Conservation (phyloP, 1,140 invertebrate species). For the Dryas iulia region DNA sequence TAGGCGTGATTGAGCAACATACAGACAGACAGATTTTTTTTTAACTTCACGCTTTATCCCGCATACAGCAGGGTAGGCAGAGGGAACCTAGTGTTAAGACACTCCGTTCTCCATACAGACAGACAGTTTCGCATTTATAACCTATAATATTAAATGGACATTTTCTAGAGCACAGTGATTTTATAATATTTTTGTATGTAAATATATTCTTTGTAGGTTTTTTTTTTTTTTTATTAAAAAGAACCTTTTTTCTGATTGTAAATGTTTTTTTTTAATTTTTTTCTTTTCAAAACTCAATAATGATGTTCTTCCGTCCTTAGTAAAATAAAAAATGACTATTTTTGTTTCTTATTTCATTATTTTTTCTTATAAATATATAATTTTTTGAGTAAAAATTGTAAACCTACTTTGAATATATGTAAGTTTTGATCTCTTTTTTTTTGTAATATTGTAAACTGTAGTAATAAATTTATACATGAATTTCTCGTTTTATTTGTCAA, state of each 20-base stretch:
- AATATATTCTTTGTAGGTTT: not conserved
- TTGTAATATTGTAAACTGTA: not conserved
- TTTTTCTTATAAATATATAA: not conserved
- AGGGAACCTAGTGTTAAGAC: no score
- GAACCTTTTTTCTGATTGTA: no score
- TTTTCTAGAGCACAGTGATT: not conserved
- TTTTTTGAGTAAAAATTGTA: not conserved
- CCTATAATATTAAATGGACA: no score
- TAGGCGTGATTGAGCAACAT: no score
- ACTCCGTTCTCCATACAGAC: no score
- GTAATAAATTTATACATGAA: no score
- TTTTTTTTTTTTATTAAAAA: not conserved
- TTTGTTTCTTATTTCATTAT: not conserved
- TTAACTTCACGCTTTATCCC: no score
- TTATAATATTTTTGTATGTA: not conserved
- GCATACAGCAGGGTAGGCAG: no score
- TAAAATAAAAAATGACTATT: no score
- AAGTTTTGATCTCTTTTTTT: not conserved
- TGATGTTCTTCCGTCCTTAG: not conserved
- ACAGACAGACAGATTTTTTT: no score
- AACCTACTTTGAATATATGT: not conserved
- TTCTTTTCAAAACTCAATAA: not conserved
- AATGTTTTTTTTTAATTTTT: not conserved
- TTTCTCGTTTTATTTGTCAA: no score
- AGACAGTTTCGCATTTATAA: no score